phyloP scores from a whole-genome alignment of 2,797 vertebrate genomes.

The Rhinatrema bivittatum region DNA sequence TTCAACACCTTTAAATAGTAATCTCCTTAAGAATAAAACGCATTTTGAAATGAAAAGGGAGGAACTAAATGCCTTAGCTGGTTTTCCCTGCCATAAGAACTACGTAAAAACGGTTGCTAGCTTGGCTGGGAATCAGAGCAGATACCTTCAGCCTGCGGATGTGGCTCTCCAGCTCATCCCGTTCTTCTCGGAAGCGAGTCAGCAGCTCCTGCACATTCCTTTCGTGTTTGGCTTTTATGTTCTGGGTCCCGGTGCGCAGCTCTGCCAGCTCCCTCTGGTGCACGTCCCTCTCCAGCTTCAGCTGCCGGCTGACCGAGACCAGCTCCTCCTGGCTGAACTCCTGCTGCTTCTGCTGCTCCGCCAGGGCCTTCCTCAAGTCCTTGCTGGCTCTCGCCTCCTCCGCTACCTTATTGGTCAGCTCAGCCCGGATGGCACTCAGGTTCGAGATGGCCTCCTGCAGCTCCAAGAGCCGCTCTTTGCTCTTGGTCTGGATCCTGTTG shows the following conservation, averaged over 20 bases:
- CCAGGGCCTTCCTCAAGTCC: slow-evolving; percentile 50
- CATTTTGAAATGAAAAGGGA: too few species aligned
- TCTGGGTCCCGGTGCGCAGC: slow-evolving; percentile 54
- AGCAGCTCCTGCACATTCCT: slow-evolving; percentile 61
- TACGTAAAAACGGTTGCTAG: too few species aligned
- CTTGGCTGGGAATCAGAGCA: too few species aligned
- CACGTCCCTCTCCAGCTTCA: slow-evolving; percentile 78
- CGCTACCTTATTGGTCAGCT: slow-evolving; percentile 60
- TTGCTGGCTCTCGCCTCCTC: slow-evolving; percentile 68
- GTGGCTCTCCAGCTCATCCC: slow-evolving; percentile 61
- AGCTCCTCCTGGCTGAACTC: slow-evolving; percentile 59
- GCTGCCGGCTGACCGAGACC: slow-evolving; percentile 57
- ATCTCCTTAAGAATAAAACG: too few species aligned
- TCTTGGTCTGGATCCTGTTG: slow-evolving; percentile 53
- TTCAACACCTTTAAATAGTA: too few species aligned
- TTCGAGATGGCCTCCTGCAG: slow-evolving; percentile 71
- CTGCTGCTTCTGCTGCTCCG: slow-evolving; percentile 60
- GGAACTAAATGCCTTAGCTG: too few species aligned
- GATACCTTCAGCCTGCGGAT: slow-evolving; percentile 74
- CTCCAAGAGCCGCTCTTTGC: slow-evolving; percentile 60
- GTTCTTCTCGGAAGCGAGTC: slow-evolving; percentile 62
- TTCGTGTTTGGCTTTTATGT: slow-evolving; percentile 56
- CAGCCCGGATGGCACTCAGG: slow-evolving; percentile 60
- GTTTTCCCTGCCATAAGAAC: too few species aligned
- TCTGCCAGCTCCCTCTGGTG: slow-evolving; percentile 72